Evolutionary conservation across 2,888 invertebrate genomes (phyloP).

Genomic region (Limnephilus rhombicus): DNA sequence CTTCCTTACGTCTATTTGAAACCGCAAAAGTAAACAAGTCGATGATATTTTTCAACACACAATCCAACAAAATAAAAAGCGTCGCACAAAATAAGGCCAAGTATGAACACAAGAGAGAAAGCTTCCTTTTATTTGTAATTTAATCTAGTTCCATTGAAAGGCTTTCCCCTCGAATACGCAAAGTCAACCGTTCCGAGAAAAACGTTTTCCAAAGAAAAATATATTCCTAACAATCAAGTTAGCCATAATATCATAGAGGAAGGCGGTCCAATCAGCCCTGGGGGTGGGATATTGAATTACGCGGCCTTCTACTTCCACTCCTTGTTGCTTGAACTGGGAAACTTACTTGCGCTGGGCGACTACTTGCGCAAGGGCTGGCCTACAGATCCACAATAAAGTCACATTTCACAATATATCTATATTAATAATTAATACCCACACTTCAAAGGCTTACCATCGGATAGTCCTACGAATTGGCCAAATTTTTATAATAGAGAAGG

Average conservation of each 20-base stretch:
- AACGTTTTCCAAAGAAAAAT: slow-evolving; percentile 54
- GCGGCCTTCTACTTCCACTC: background rate
- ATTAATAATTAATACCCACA: background rate
- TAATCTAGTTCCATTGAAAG: slow-evolving; percentile 40
- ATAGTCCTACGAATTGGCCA: too few species aligned
- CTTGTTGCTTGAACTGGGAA: slow-evolving; percentile 1
- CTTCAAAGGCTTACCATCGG: background rate
- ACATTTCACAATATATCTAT: background rate
- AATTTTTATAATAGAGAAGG: too few species aligned
- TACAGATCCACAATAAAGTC: slow-evolving; percentile 35
- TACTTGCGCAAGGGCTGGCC: background rate
- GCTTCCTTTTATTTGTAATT: slow-evolving; percentile 45
- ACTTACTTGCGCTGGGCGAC: background rate
- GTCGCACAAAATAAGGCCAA: slow-evolving; percentile 19
- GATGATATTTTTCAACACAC: slow-evolving; percentile 1
- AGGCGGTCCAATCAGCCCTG: slow-evolving; percentile 53
- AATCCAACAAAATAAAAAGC: slow-evolving; percentile 26
- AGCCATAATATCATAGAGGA: slow-evolving; percentile 56
- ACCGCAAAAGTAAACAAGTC: background rate
- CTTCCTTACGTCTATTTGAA: background rate
- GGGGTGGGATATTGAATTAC: slow-evolving; percentile 42
- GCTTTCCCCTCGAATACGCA: slow-evolving; percentile 42
- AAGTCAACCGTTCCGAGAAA: slow-evolving; percentile 47
- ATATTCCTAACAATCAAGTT: slow-evolving; percentile 60
- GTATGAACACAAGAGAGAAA: slow-evolving; percentile 22